Evolutionary conservation across 2,888 invertebrate species (phyloP).

Genomic region (Lathronympha strigana): DNA sequence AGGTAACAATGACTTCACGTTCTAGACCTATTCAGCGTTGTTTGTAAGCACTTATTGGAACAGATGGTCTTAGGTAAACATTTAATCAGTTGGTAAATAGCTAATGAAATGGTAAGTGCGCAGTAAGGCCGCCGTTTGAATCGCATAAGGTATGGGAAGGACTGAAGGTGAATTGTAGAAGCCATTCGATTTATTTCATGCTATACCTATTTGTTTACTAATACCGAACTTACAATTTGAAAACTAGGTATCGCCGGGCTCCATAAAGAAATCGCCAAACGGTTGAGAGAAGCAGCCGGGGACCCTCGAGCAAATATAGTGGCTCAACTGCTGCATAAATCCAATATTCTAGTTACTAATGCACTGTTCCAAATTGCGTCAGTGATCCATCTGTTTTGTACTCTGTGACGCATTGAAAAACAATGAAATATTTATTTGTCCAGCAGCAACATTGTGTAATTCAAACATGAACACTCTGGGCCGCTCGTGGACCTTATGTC

Average conservation of each 20-base stretch:
- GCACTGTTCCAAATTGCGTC: conserved; percentile 25
- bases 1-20: background rate
- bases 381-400: conserved; percentile 34
- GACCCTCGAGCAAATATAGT: too few species aligned
- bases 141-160: background rate
- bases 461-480: too few species aligned
- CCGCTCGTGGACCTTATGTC: too few species aligned
- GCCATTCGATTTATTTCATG: background rate
- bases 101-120: conserved; percentile 7
- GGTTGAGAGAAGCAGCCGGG: too few species aligned
- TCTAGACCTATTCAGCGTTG: conserved; percentile 5
- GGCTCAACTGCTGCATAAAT: too few species aligned
- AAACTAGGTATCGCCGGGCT: too few species aligned
- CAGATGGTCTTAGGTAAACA: conserved; percentile 12
- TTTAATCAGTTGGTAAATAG: conserved; percentile 10
- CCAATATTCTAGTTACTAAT: conserved; percentile 25
- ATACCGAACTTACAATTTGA: background rate
- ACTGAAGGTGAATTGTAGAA: too few species aligned
- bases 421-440: conserved; percentile 25
- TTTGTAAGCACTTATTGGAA: conserved; percentile 10
- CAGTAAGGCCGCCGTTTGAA: background rate
- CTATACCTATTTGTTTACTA: background rate
- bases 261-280: too few species aligned
- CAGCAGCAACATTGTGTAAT: conserved; percentile 13
- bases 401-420: conserved; percentile 30